Evolutionary conservation across 2,797 vertebrate genomes (phyloP).

Genomic region (Ptychadena robeensis): DNA sequence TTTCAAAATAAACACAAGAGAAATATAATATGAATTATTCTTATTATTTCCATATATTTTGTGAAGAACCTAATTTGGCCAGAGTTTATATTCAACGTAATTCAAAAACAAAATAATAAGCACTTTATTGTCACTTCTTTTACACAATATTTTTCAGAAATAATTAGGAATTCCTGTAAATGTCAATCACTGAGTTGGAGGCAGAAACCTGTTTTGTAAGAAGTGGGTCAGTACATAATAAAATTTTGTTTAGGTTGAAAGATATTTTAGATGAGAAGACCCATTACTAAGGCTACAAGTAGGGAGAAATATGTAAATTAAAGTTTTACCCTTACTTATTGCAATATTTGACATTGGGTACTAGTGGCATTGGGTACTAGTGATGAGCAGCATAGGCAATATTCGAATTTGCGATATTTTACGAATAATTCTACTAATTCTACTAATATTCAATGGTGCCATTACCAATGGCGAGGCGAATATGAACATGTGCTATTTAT

Average conservation of each 20-base stretch:
- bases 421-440: no score
- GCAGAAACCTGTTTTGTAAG: not conserved
- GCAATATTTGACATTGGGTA: no score
- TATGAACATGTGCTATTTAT: no score
- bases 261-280: not conserved
- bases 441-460: no score
- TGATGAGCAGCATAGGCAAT: no score
- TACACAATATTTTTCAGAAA: no score
- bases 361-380: no score
- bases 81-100: not conserved
- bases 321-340: not conserved
- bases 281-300: not conserved
- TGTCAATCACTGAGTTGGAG: not conserved
- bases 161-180: no score
- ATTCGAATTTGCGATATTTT: no score
- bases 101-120: not conserved
- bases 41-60: not conserved
- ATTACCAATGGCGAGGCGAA: no score
- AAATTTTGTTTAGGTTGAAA: not conserved
- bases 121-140: no score
- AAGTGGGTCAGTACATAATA: not conserved
- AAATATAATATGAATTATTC: constrained; percentile 21
- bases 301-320: not conserved
- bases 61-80: not conserved
- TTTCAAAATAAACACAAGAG: not conserved